Conservation (phyloP, 2,888 invertebrate species). For the Cheiracanthium punctorium region DNA sequence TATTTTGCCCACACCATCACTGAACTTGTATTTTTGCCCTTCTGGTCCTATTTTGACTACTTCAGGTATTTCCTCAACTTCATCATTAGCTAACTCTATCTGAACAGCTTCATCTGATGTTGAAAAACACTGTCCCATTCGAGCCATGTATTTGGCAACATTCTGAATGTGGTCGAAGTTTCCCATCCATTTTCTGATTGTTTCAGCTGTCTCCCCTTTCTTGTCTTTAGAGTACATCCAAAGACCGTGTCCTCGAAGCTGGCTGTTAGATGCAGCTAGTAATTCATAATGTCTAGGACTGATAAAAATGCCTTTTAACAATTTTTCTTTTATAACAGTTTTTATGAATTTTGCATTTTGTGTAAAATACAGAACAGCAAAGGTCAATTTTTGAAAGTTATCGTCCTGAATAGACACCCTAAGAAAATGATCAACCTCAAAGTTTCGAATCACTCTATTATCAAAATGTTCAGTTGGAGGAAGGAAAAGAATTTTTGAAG, state of each 20-base stretch:
- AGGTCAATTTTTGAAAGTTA: conserved; percentile 54
- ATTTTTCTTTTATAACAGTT: conserved; percentile 14
- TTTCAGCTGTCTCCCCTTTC: conserved; percentile 59
- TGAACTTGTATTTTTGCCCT: conserved; percentile 58
- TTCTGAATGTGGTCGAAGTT: conserved; percentile 71
- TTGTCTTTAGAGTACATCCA: conserved; percentile 71
- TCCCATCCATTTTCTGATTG: conserved; percentile 71
- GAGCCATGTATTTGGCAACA: conserved; percentile 75
- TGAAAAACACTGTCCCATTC: conserved; percentile 77
- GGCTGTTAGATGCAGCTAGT: conserved; percentile 73
- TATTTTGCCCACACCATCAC: conserved; percentile 72
- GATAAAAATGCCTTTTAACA: conserved; percentile 63
- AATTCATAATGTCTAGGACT: conserved; percentile 72
- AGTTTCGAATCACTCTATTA: conserved; percentile 50
- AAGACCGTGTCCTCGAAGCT: conserved; percentile 72
- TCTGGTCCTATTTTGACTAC: background rate
- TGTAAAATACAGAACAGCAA: conserved; percentile 42
- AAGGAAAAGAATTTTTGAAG: conserved; percentile 61
- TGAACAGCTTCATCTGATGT: conserved; percentile 57
- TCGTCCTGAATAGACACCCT: conserved; percentile 64
- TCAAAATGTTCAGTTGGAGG: conserved; percentile 70
- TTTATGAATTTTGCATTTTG: conserved; percentile 39
- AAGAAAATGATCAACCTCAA: conserved; percentile 37
- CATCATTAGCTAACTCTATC: conserved; percentile 25
- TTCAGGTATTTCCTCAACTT: conserved; percentile 12